Percentiles rank a stretch among this genome's conserved stretches.
phyloP scores from a whole-genome alignment of 2,113 vertebrate genomes.

The Alligator mississippiensis region DNA sequence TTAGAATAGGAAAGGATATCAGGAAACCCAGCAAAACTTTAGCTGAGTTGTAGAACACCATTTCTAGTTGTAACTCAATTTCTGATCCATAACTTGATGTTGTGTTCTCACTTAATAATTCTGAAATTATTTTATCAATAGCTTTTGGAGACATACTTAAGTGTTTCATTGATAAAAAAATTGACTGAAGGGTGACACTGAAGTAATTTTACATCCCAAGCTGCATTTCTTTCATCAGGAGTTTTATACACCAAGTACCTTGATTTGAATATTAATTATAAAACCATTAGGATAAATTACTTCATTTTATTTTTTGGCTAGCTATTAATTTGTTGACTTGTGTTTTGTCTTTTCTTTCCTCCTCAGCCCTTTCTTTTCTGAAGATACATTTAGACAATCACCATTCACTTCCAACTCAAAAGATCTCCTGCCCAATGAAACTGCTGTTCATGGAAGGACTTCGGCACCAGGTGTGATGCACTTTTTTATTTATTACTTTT shows the following conservation, averaged over 20 bases:
- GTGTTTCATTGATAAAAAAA: background rate
- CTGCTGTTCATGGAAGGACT: constrained; percentile 85
- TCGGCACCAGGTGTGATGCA: constrained; percentile 84
- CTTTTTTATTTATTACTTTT: background rate
- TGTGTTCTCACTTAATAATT: background rate
- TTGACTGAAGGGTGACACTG: background rate
- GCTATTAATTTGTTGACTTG: constrained; percentile 29
- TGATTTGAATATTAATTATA: background rate
- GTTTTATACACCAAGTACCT: background rate
- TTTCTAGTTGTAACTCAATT: background rate
- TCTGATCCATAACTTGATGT: background rate
- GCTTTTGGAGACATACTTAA: background rate
- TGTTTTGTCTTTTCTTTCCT: constrained; percentile 20
- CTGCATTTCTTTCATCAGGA: background rate
- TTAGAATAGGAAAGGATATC: background rate
- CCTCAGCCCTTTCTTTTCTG: constrained; percentile 92
- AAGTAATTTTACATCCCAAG: background rate
- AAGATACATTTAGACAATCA: constrained; percentile 99
- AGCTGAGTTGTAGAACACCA: background rate
- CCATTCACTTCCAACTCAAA: constrained; percentile 94
- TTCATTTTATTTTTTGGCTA: background rate
- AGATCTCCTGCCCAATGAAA: constrained; percentile 90
- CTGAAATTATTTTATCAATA: background rate
- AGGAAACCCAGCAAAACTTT: background rate
- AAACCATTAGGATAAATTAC: background rate